These are phyloP conservation scores for Autographa gamma DNA, from an alignment of 2,888 invertebrate species.

Conservation along the genomic window DNA sequence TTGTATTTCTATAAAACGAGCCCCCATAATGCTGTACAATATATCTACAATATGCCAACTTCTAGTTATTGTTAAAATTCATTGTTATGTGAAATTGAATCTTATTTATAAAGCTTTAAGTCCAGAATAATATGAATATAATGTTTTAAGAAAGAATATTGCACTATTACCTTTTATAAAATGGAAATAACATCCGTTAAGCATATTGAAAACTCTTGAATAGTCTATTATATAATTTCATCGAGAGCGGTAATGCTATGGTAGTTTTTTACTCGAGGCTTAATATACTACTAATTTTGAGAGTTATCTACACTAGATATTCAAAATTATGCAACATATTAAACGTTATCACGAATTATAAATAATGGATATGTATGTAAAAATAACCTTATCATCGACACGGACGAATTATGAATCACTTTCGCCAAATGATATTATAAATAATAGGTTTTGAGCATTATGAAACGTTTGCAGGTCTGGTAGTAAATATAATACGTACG, in stretches of 20 bases:
- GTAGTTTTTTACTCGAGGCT: slow-evolving; percentile 33
- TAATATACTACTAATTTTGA: not conserved
- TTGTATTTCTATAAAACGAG: slow-evolving; percentile 56
- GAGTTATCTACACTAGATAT: not conserved
- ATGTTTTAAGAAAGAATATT: slow-evolving; percentile 53
- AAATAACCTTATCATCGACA: slow-evolving; percentile 32
- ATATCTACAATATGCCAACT: slow-evolving; percentile 79
- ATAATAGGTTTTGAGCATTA: slow-evolving; percentile 48
- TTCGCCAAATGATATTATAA: slow-evolving; percentile 25
- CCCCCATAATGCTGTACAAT: slow-evolving; percentile 77
- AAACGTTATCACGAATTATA: not conserved
- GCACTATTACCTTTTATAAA: slow-evolving; percentile 48
- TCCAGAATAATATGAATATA: slow-evolving; percentile 53
- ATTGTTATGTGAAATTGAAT: slow-evolving; percentile 68
- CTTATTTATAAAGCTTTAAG: slow-evolving; percentile 46
- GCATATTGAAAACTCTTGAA: slow-evolving; percentile 45
- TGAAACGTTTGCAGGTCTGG: slow-evolving; percentile 40
- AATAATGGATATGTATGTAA: not conserved
- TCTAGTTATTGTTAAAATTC: slow-evolving; percentile 68
- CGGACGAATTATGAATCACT: slow-evolving; percentile 13
- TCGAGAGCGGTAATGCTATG: slow-evolving; percentile 37
- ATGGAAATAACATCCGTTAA: slow-evolving; percentile 46
- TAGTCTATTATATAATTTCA: slow-evolving; percentile 29
- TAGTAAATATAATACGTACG: slow-evolving; percentile 32
- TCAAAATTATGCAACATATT: not conserved